phyloP scores from a whole-genome alignment of 2,113 vertebrate genomes.

The Cavia porcellus region DNA sequence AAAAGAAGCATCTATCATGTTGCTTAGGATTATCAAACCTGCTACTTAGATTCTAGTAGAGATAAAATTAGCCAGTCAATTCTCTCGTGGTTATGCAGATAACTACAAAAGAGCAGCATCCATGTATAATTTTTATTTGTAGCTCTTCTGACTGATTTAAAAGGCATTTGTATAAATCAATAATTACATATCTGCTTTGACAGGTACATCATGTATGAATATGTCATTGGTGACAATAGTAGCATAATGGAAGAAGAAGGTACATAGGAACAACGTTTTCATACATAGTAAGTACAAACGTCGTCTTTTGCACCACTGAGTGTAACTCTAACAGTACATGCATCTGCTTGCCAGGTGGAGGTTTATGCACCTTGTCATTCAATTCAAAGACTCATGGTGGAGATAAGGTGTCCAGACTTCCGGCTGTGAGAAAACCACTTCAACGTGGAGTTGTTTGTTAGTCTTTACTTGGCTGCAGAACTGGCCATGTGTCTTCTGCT shows the following conservation, averaged over 20 bases:
- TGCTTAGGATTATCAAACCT: not conserved
- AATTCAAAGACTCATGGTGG: not conserved
- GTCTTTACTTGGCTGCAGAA: not conserved
- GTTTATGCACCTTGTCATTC: not conserved
- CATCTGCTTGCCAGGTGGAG: too few species aligned
- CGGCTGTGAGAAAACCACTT: not conserved
- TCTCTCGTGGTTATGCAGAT: not conserved
- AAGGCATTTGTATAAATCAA: not conserved
- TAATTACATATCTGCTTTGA: not conserved
- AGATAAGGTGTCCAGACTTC: not conserved
- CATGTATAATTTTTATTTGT: not conserved
- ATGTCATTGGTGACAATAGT: not conserved
- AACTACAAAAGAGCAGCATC: not conserved
- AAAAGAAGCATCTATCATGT: not conserved
- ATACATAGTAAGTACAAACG: not conserved
- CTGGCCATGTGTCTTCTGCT: not conserved
- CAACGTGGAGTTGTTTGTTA: rapidly evolving
- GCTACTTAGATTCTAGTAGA: not conserved
- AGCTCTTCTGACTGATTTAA: not conserved
- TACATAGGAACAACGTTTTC: not conserved
- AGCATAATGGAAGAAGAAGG: not conserved
- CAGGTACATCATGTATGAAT: not conserved
- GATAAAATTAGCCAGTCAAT: not conserved
- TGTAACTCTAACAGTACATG: not conserved
- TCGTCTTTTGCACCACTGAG: not conserved